phyloP scores from a whole-genome alignment of 2,113 vertebrate species.

The Peromyscus californicus region DNA sequence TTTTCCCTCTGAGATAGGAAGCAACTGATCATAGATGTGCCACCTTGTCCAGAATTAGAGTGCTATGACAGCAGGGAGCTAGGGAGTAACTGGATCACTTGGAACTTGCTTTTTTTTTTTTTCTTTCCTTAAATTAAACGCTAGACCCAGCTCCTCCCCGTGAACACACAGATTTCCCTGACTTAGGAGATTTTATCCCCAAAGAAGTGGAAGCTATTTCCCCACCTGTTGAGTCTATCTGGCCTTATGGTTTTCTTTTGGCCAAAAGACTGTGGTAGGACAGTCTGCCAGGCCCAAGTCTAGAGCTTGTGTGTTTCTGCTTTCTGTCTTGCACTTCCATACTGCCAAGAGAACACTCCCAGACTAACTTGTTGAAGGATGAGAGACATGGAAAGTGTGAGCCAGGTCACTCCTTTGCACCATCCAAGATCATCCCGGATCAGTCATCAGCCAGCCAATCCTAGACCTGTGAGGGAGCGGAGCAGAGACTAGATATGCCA shows the following conservation, averaged over 20 bases:
- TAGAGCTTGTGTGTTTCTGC: background rate
- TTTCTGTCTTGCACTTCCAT: background rate
- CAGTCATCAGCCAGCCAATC: background rate
- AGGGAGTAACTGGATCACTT: background rate
- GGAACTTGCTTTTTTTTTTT: background rate
- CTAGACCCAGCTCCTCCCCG: background rate
- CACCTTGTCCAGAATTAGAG: conserved; percentile 24
- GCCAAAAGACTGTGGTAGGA: background rate
- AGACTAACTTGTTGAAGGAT: background rate
- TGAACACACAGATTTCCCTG: background rate
- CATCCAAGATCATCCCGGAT: background rate
- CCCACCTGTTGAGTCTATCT: background rate
- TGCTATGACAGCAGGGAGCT: background rate
- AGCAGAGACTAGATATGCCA: background rate
- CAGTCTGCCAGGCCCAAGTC: background rate
- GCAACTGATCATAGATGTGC: conserved; percentile 50
- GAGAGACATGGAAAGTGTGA: background rate
- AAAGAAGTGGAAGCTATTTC: background rate
- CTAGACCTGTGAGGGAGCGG: background rate
- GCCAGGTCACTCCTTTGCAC: background rate
- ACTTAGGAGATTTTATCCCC: background rate
- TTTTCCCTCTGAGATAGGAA: background rate
- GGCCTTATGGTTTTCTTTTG: background rate
- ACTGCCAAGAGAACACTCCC: background rate
- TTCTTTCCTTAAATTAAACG: background rate